phyloP scores from a whole-genome alignment of 2,888 invertebrate species.

The Coleophora flavipennella region DNA sequence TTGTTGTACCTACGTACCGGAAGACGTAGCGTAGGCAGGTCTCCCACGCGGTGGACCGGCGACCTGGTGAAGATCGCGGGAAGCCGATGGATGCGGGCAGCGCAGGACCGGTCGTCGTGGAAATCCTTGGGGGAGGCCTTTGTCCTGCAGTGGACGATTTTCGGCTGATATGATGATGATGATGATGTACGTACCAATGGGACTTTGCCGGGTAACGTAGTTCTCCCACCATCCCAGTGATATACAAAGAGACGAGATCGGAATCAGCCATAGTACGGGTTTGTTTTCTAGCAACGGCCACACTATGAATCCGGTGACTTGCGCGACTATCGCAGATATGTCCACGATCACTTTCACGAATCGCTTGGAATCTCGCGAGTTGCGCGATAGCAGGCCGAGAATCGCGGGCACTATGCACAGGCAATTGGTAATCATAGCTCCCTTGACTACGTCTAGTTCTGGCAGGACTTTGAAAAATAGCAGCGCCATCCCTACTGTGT shows the following conservation, averaged over 20 bases:
- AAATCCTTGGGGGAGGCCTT: too few relatives aligned
- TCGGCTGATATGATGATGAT: too few relatives aligned
- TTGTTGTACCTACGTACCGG: too few relatives aligned
- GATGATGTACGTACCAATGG: slow-evolving; percentile 73
- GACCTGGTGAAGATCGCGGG: too few relatives aligned
- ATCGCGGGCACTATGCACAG: slow-evolving; percentile 91
- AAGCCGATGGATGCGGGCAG: too few relatives aligned
- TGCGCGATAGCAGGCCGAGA: slow-evolving; percentile 84
- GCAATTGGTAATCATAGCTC: slow-evolving; percentile 96
- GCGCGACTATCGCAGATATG: slow-evolving; percentile 87
- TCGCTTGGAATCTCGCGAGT: slow-evolving; percentile 84
- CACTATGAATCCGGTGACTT: slow-evolving; percentile 91
- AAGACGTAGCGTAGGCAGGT: too few relatives aligned
- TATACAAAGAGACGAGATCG: slow-evolving; percentile 86
- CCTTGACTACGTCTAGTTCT: slow-evolving; percentile 93
- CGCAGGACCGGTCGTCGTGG: too few relatives aligned
- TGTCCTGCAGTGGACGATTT: too few relatives aligned
- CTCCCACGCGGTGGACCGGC: too few relatives aligned
- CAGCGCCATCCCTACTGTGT: slow-evolving; percentile 88
- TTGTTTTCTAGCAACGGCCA: slow-evolving; percentile 90
- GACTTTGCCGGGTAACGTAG: slow-evolving; percentile 90
- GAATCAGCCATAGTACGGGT: slow-evolving; percentile 87
- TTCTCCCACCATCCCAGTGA: slow-evolving; percentile 99
- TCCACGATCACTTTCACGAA: slow-evolving; percentile 87
- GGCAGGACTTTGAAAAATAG: slow-evolving; percentile 92